These are phyloP conservation scores for Hirtodrosophila cameraria DNA, from an alignment of 2,888 invertebrate genomes.

Conservation along the genomic window DNA sequence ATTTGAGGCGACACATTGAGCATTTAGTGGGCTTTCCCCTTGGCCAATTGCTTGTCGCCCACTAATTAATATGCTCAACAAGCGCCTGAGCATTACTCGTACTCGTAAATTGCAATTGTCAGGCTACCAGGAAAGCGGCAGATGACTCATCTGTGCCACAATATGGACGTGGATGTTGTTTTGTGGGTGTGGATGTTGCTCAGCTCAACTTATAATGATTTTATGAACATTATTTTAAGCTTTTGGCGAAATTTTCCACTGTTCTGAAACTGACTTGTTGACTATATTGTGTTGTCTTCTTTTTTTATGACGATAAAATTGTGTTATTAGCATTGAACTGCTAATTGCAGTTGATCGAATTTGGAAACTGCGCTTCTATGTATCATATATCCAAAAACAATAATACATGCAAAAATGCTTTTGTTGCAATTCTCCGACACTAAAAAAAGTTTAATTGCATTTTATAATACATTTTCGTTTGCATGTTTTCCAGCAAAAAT, in stretches of 20 bases:
- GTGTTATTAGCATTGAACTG: constrained; percentile 43
- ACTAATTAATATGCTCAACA: constrained; percentile 68
- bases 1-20: constrained; percentile 20
- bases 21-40: constrained; percentile 47
- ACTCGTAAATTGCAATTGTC: constrained; percentile 46
- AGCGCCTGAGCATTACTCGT: constrained; percentile 31
- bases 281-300: constrained; percentile 24
- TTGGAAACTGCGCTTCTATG: neutral
- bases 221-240: constrained; percentile 14
- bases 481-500: neutral
- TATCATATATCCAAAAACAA: neutral
- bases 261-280: constrained; percentile 5
- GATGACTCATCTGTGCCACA: constrained; percentile 41
- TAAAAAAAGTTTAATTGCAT: constrained; percentile 1
- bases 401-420: too few species aligned
- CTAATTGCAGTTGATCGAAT: constrained; percentile 20
- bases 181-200: too few species aligned
- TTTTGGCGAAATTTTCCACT: constrained; percentile 52
- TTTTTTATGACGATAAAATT: constrained; percentile 28
- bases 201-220: neutral
- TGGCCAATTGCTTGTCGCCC: constrained; percentile 17
- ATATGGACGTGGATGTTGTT: neutral
- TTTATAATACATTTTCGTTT: neutral
- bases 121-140: constrained; percentile 49
- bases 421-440: neutral